Base-by-base conservation (phyloP, 1,140 invertebrate species). In the Yoshiicerus persimilis region DNA sequence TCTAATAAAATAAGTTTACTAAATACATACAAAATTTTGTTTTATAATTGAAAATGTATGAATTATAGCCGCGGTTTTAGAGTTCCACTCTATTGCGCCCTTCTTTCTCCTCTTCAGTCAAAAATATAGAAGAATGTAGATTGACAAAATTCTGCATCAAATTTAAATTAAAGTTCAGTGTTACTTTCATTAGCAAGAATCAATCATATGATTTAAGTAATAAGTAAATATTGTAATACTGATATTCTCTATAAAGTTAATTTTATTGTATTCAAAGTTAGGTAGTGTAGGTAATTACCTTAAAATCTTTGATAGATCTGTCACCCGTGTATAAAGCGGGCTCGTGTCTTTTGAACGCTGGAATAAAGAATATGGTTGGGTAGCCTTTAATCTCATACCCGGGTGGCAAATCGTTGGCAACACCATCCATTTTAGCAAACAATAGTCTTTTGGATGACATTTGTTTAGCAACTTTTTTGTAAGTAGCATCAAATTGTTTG, bases 391-490 rank as follows among this genome's bases (percentile, higher is more conserved):
- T 92, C 41, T 92, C 90, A 89, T 93, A 94, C 38, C 92, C 89
- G 36, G 92, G 92, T 32, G 93, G 93, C 56, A 92, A 90, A 90
- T 94, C 94, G 89, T 94, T 94, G 27, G 92, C 91, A 23, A 93
- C 93, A 10, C 93, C 94, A 91, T 94, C 94, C 89, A 94, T 93
- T 91, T 94, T 94, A 4, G 93, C 92, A 32, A 94, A 91, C 6
- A 94, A 89, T 23, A 94, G 70, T 75, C 92, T 92, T 84, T 91
- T 91, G 34, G 89, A 90, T 8, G 87, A 83, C 85, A 92, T 90
- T 36, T 92, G 91, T 86, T 93, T 93, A 20, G 92, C 92, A 10
- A 93, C 39, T 88, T 93, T 92, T 36, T 92, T 92, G 90, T 91
- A 93, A n/a, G 91, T 91, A 27, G 92, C 92, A 83, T 93, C 92